Base-by-base conservation (phyloP, 2,113 vertebrate genomes). In the Chaetops frenatus region DNA sequence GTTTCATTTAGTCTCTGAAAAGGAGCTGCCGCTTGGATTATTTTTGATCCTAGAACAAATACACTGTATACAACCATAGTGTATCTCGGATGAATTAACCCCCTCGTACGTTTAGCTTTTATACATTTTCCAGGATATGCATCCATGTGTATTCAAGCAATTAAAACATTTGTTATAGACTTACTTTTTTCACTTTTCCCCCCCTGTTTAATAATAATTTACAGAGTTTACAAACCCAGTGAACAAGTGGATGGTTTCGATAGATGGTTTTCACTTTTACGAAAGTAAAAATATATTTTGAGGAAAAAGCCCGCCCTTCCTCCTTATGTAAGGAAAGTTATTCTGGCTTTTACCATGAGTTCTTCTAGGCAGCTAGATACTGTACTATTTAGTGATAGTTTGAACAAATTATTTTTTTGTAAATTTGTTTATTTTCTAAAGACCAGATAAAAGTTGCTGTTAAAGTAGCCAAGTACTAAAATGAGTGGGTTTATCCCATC, bases 1-100 rank as follows among this genome's bases (percentile, higher is more conserved):
- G 96, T 98, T 97, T 97, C 96, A 96, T 97, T 97, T 97, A 95
- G 93, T 84, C 84, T 96, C 95, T 83, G 94, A 93, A 96, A 98
- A 96, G 81, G 92, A 97, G 85, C 92, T 96, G 79, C 96, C 94
- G 47, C 93, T 96, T 95, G 89, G 94, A 96, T 98, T 98, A 95
- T 95, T 97, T 98, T 94, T 97, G 92, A 95, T 93, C 53, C 79
- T 94, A 81, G 97, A 98, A 57, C 70, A 96, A 97, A 95, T 91
- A 87, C 72, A 90, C 58, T 40, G 33, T 50, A 88, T 90, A 82
- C 28, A 80, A 50, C 64, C 18, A 1, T 14, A 79, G 44, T 40
- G 33, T 90, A 48, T 74, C 82, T 94, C 66, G 36, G 64, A 53
- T 58, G 48, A 45, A 71, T 88, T 97, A 94, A 94, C 73, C 62